Evolutionary conservation across 2,888 invertebrate species (phyloP), one percentile per base, ranked within the genome.

Genomic region (Cepaea hortensis): DNA sequence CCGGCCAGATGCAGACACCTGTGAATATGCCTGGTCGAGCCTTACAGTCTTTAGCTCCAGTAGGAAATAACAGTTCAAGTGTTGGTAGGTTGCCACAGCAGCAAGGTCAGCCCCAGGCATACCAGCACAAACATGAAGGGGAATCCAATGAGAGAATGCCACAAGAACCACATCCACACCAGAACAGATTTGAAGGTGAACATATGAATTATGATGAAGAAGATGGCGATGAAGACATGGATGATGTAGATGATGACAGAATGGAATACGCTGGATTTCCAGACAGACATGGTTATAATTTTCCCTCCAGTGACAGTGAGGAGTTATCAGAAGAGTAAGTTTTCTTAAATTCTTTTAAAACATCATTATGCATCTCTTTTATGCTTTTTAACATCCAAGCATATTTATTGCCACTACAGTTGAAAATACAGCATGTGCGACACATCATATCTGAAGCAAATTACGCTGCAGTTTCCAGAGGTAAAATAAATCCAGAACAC

Each of bases 261-360:
- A 72, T 75, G 55, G 82, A 82, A 50, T 73, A 77, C 35, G n/a
- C 61, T 11, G 48, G 68, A 18, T 35, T 65, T 70, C 50, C 62
- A 13, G 23, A 23, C 23, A 23, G 7, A 48, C 62, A 15, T 79
- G 61, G 35, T 35, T 72, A 73, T 61, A 55, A 35, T 13, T 72
- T 61, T 55, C 73, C 72, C 48, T 76, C 82, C n/a, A 73, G 80
- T 84, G 87, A 83, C 76, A 84, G 84, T 62, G 87, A 87, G 73
- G 87, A 87, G n/a, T 7, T 81, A 11, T 81, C 85, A 9, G 85
- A 85, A 65, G 85, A 85, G 85, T 85, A 85, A 55, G 85, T 85
- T 23, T 61, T 50, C 35, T 5, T 23, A n/a, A 13, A 18, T 11
- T 46, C 15, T 68, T 4, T 4, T 4, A 5, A 6, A 68, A 68